phyloP scores from a whole-genome alignment of 2,113 vertebrate species.

The Podarcis raffonei region DNA sequence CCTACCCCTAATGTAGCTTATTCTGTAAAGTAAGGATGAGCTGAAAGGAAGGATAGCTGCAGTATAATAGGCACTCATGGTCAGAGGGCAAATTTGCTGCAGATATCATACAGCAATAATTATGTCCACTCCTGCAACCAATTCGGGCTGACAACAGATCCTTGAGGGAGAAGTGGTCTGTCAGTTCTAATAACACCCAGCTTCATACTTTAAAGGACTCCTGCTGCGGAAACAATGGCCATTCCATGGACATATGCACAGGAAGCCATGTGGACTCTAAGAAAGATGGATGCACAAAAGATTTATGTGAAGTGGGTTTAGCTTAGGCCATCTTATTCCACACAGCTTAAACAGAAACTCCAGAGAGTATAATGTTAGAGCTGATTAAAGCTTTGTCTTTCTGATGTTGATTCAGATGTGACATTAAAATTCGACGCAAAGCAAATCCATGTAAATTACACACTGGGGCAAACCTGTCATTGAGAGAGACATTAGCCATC shows the following conservation, averaged over 20 bases:
- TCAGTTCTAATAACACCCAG: constrained; percentile 37
- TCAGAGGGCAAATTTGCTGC: constrained; percentile 56
- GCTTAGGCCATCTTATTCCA: background rate
- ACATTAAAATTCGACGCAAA: constrained; percentile 62
- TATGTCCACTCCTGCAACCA: constrained; percentile 46
- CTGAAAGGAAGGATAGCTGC: background rate
- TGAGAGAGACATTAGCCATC: constrained; percentile 31
- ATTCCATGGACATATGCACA: constrained; percentile 11
- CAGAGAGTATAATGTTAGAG: background rate
- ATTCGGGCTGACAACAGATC: constrained; percentile 52
- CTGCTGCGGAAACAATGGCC: constrained; percentile 22
- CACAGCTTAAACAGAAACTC: background rate
- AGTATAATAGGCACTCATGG: background rate
- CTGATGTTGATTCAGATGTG: constrained; percentile 44
- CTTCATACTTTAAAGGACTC: constrained; percentile 43
- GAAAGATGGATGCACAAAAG: background rate
- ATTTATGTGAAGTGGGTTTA: background rate
- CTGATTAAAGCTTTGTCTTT: constrained; percentile 52
- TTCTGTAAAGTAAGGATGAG: background rate
- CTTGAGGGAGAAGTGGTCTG: constrained; percentile 27
- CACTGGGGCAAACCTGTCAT: constrained; percentile 34
- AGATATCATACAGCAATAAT: background rate
- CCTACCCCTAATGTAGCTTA: background rate
- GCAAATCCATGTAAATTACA: constrained; percentile 39
- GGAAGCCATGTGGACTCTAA: background rate